Percentiles rank a stretch among this genome's conserved stretches.
Evolutionary conservation across 2,888 invertebrate species (phyloP).

Genomic region (Tetheella fluctuosa): DNA sequence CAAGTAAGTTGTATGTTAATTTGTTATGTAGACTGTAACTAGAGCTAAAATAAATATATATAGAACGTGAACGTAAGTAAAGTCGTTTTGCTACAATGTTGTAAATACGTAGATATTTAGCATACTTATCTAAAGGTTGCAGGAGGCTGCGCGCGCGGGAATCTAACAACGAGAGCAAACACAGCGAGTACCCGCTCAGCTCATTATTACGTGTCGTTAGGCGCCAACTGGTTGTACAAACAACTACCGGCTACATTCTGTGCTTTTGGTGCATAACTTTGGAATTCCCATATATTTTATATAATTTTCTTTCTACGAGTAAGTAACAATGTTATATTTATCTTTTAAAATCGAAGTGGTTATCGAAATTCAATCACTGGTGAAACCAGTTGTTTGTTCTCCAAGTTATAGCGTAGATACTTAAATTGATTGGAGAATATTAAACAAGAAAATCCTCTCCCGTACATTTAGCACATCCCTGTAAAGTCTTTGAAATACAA

Average conservation of each 20-base stretch:
- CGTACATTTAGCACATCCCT: background rate
- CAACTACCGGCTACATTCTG: slow-evolving; percentile 42
- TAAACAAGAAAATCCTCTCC: background rate
- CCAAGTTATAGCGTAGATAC: background rate
- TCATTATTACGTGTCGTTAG: slow-evolving; percentile 80
- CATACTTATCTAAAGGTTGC: slow-evolving; percentile 1
- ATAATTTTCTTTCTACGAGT: background rate
- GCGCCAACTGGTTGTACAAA: slow-evolving; percentile 66
- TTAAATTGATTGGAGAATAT: background rate
- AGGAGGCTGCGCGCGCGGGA: slow-evolving; percentile 1
- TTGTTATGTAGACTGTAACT: too few relatives aligned
- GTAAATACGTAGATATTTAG: slow-evolving; percentile 7
- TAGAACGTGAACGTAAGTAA: background rate
- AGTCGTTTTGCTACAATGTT: background rate
- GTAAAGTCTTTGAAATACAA: background rate
- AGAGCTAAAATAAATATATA: too few relatives aligned
- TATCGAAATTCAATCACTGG: background rate
- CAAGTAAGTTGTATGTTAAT: too few relatives aligned
- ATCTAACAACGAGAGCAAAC: slow-evolving; percentile 64
- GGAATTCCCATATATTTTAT: slow-evolving; percentile 20
- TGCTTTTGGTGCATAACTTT: slow-evolving; percentile 26
- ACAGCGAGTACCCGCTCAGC: slow-evolving; percentile 52
- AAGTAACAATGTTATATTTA: too few relatives aligned
- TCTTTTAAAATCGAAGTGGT: slow-evolving; percentile 15
- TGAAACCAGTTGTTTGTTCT: background rate